Base-by-base conservation (phyloP, 2,113 vertebrate genomes). In the Bambusicola thoracicus region DNA sequence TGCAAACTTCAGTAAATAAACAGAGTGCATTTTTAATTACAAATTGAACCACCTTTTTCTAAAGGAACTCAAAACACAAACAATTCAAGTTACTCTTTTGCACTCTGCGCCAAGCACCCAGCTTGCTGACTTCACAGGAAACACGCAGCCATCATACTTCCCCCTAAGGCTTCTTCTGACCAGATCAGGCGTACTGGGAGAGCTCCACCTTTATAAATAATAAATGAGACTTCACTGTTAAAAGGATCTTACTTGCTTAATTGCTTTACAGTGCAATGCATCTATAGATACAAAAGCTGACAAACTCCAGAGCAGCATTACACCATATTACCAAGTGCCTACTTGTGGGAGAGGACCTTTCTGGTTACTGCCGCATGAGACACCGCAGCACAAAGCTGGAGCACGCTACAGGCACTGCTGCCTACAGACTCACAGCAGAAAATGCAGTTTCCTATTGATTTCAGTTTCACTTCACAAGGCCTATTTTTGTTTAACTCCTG, bases 321-420 rank as follows among this genome's bases (percentile, higher is more conserved):
- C 5, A 24, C 10, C 10, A 2, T 21, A 58, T 14, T n/a, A 41
- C 49, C 44, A 44, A 79, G 21, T 14, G n/a, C 9, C 16, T 34
- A 19, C 29, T n/a, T 38, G 32, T 76, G 10, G 3, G 25, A 59
- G 2, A 56, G 11, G 51, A 49, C 25, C 29, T 44, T 84, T 53
- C 44, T 56, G 38, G 30, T 73, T 55, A 65, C 30, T 59, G 43
- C 27, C 21, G 10, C 14, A 36, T 55, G 24, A 79, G 49, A 81
- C 82, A 61, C 77, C 12, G 29, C 1, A 66, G 19, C 2, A 22
- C 44, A 48, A 61, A 85, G 36, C 53, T 8, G 49, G 8, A 86
- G 24, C 41, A 77, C 0, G 0, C 17, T 66, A 24, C 7, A 48
- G 0, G 0, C 32, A 29, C 3, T 11, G 27, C 72, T 43, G 56